Evolutionary conservation across 2,888 invertebrate genomes (phyloP).

Genomic region (Cynaeus angustus): DNA sequence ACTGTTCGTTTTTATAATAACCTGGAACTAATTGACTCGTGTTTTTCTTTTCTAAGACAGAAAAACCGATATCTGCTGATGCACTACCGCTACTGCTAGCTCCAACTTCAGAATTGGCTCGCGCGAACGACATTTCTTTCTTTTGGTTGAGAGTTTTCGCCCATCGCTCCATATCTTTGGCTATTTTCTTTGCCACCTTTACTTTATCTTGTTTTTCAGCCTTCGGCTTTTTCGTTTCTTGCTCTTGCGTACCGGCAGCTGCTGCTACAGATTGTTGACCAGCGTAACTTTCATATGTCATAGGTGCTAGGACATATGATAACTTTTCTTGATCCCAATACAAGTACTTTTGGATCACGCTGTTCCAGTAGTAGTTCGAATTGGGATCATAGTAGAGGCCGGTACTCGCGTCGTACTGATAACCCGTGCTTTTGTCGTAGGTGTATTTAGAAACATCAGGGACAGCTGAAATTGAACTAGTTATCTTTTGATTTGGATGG

Average conservation of each 20-base stretch:
- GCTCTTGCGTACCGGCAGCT: conserved; percentile 62
- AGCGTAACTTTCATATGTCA: conserved; percentile 61
- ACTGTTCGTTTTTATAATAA: conserved; percentile 46
- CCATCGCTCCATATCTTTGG: conserved; percentile 97
- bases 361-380: conserved; percentile 97
- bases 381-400: conserved; percentile 97
- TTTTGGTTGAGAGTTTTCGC: conserved; percentile 97
- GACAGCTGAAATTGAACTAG: conserved; percentile 71
- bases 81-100: conserved; percentile 74
- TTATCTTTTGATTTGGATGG: background rate
- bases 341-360: conserved; percentile 91
- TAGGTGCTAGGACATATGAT: conserved; percentile 76
- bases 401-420: conserved; percentile 95
- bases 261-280: conserved; percentile 52
- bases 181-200: conserved; percentile 97
- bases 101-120: conserved; percentile 56
- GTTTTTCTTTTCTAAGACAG: conserved; percentile 88
- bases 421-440: conserved; percentile 96
- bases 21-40: conserved; percentile 44
- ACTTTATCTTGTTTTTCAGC: conserved; percentile 93
- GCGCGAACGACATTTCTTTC: conserved; percentile 79
- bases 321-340: conserved; percentile 92
- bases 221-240: conserved; percentile 79
- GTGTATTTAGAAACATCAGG: conserved; percentile 95
- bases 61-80: conserved; percentile 94